Evolutionary conservation across 2,113 vertebrate genomes (phyloP).

Genomic region (Pseudorectes ferrugineus): DNA sequence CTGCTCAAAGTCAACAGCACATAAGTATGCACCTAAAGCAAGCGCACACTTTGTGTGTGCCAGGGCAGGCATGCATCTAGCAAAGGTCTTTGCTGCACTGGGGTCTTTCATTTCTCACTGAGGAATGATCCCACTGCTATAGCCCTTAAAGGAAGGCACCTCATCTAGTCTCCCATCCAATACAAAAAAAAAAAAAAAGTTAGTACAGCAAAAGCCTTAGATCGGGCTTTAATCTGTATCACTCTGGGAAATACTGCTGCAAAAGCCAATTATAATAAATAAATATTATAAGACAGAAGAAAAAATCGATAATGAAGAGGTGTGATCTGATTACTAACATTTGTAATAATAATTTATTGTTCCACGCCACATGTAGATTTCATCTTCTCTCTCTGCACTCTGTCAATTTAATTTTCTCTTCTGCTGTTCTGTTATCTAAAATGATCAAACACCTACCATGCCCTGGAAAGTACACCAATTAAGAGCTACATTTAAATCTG

Average conservation of each 20-base stretch:
- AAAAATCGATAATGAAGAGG: background rate
- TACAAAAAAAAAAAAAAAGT: background rate
- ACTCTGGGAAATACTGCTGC: background rate
- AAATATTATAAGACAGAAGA: background rate
- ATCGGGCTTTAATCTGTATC: background rate
- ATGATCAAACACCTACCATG: background rate
- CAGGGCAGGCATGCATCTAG: too few relatives aligned
- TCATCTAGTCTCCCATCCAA: background rate
- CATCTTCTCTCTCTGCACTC: background rate
- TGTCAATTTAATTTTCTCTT: slow-evolving; percentile 47
- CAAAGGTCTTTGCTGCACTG: background rate
- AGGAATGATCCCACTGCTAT: background rate
- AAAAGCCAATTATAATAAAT: slow-evolving; percentile 14
- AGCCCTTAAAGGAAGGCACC: background rate
- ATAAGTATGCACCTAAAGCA: background rate
- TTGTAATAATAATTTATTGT: slow-evolving; percentile 31
- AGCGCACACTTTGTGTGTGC: background rate
- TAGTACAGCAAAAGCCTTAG: background rate
- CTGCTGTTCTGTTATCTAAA: slow-evolving; percentile 33
- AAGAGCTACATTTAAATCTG: slow-evolving; percentile 47
- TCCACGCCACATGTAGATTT: background rate
- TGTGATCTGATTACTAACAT: slow-evolving; percentile 20
- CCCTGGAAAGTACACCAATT: slow-evolving; percentile 32
- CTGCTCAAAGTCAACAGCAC: slow-evolving; percentile 3
- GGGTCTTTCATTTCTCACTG: background rate